A percentile compares a stretch with the other conserved stretches of the same genome.
phyloP scores from a whole-genome alignment of 2,113 vertebrate species.

The Ariopsis seemanni region DNA sequence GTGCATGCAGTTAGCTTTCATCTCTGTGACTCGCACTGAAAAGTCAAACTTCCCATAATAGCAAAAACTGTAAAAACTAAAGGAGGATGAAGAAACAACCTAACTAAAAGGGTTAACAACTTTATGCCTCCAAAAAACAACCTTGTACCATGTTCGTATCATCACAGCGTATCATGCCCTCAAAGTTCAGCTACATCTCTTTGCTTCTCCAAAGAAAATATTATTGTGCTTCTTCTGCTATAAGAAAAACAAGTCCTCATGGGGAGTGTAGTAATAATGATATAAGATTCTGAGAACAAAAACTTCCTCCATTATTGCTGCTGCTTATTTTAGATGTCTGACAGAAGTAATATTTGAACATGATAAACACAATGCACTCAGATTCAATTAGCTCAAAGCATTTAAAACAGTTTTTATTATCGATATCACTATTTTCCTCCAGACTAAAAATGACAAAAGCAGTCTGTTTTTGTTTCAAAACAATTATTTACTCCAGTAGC shows the following conservation, averaged over 20 bases:
- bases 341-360: constrained; percentile 12
- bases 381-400: constrained; percentile 6
- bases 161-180: constrained; percentile 16
- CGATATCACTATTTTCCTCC: background rate
- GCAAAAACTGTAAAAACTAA: constrained; percentile 49
- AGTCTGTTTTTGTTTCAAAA: constrained; percentile 4
- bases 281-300: constrained; percentile 19
- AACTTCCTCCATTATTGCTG: constrained; percentile 25
- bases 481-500: background rate
- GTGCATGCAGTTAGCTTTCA: constrained; percentile 70
- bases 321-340: constrained; percentile 32
- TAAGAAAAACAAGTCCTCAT: constrained; percentile 27
- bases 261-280: constrained; percentile 26
- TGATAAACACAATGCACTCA: constrained; percentile 7
- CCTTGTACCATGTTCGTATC: constrained; percentile 3
- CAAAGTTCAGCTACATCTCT: constrained; percentile 31
- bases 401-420: constrained; percentile 13
- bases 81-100: constrained; percentile 50
- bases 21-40: constrained; percentile 58
- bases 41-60: constrained; percentile 48
- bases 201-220: constrained; percentile 44
- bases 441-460: constrained; percentile 17
- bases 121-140: constrained; percentile 12
- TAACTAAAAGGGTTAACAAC: background rate
- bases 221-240: constrained; percentile 39